Percentiles rank a stretch among this genome's conserved stretches.
phyloP scores from a whole-genome alignment of 2,113 vertebrate species.

The Felis catus region F.catus_Fca126_mat1.0 CM031425.1:1144001-1144500 shows the following conservation, averaged over 20 bases:
- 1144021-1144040: no score
- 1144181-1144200: neutral
- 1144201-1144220: neutral
- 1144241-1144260: neutral
- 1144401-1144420: neutral
- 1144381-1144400: slow-evolving; percentile 14
- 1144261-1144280: neutral
- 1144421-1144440: neutral
- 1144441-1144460: neutral
- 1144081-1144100: accelerated
- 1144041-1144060: no score
- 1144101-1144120: neutral
- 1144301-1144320: neutral
- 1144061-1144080: no score
- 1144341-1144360: neutral
- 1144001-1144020: no score
- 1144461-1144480: neutral
- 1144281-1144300: neutral
- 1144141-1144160: neutral
- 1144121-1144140: neutral
- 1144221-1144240: neutral
- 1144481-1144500: neutral
- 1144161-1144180: neutral
- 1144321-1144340: neutral
- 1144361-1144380: neutral